Evolutionary conservation across 2,797 vertebrate genomes (phyloP).

Genomic region (Gymnocypris eckloni): DNA sequence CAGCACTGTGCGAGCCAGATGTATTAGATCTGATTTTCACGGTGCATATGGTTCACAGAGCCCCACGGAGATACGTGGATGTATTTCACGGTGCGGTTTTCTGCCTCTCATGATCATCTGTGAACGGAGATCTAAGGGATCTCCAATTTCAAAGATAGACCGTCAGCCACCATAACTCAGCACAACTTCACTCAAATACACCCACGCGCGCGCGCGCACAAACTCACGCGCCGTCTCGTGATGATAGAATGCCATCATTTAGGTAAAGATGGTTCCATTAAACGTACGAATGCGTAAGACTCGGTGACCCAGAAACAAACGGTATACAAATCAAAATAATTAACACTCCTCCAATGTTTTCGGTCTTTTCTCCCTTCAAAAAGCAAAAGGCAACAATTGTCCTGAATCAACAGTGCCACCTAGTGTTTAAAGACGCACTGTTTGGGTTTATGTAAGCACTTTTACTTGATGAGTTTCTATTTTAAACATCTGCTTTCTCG

Average conservation of each 20-base stretch:
- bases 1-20: slow-evolving; percentile 6
- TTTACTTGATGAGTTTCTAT: slow-evolving; percentile 67
- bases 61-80: neutral
- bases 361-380: slow-evolving; percentile 44
- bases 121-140: slow-evolving; percentile 19
- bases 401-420: slow-evolving; percentile 74
- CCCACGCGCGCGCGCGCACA: neutral
- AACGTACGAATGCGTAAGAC: slow-evolving; percentile 31
- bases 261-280: slow-evolving; percentile 60
- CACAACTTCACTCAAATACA: slow-evolving; percentile 23
- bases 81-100: neutral
- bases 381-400: slow-evolving; percentile 1
- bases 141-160: slow-evolving; percentile 21
- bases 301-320: slow-evolving; percentile 68
- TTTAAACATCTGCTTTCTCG: slow-evolving; percentile 75
- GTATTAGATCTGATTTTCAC: slow-evolving; percentile 30
- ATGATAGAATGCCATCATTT: slow-evolving; percentile 51
- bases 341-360: slow-evolving; percentile 66
- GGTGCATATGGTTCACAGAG: neutral
- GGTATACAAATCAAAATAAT: slow-evolving; percentile 69
- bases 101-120: slow-evolving; percentile 18
- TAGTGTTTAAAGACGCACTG: neutral
- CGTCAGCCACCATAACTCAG: slow-evolving; percentile 6
- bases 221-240: slow-evolving; percentile 15
- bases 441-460: slow-evolving; percentile 63